These are phyloP conservation scores for Rhimphoctona megacephalus DNA, from an alignment of 2,888 invertebrate genomes.

Conservation along the genomic window DNA sequence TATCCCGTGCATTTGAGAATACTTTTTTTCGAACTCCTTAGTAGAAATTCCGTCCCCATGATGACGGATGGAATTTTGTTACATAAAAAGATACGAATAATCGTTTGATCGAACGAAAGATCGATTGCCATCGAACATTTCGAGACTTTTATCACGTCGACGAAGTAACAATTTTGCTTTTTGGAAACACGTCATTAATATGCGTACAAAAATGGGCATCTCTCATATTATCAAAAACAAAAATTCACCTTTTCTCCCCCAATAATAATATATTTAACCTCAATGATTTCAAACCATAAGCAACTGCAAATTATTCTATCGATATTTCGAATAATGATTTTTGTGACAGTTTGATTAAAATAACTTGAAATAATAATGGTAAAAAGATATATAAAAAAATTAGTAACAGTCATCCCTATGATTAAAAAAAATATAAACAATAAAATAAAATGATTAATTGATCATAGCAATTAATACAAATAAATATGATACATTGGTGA, in stretches of 20 bases:
- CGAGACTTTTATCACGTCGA: conserved; percentile 41
- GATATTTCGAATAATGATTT: neutral
- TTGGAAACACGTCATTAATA: conserved; percentile 2
- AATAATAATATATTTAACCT: neutral
- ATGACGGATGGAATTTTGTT: conserved; percentile 18
- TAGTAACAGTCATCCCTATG: neutral
- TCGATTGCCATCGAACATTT: conserved; percentile 19
- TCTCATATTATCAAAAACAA: neutral
- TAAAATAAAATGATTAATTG: conserved; percentile 1
- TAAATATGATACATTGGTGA: conserved; percentile 31
- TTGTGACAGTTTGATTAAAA: neutral
- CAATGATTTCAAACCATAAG: neutral
- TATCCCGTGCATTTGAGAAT: conserved; percentile 37
- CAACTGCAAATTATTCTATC: neutral
- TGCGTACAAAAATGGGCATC: conserved; percentile 10
- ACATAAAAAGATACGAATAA: conserved; percentile 52
- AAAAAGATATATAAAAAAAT: conserved; percentile 5
- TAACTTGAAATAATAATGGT: neutral
- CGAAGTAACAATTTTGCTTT: conserved; percentile 13
- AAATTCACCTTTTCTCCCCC: neutral
- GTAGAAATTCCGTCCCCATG: conserved; percentile 29
- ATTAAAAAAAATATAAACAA: neutral
- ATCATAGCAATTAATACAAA: conserved; percentile 7
- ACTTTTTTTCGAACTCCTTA: conserved; percentile 12
- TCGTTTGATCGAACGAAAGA: conserved; percentile 45